Conservation (phyloP, 92 coral and sea anemone genomes). For the Hydrozoanthus gracilis region DNA sequence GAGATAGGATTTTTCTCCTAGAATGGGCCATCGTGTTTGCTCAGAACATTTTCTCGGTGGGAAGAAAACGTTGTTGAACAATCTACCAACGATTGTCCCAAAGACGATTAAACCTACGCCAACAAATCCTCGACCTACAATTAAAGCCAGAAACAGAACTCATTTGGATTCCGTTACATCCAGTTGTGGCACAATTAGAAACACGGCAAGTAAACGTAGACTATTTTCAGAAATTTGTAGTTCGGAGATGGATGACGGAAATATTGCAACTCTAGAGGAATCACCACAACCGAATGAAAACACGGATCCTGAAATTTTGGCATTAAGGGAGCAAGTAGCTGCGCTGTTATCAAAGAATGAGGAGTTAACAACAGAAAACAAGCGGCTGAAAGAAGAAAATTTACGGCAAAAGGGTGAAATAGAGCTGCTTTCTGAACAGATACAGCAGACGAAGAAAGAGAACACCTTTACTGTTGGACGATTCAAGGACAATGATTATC, state of each 20-base stretch:
- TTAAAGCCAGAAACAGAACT: conserved; percentile 20
- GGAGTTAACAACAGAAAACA: conserved; percentile 21
- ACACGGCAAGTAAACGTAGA: conserved; percentile 34
- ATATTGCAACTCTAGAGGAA: conserved; percentile 14
- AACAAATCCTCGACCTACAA: conserved; percentile 26
- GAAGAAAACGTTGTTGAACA: conserved; percentile 10
- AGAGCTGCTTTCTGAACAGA: conserved; percentile 31
- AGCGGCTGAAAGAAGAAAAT: conserved; percentile 39
- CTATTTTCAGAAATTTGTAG: conserved; percentile 45
- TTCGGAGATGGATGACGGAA: conserved; percentile 24
- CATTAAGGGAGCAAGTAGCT: conserved; percentile 34
- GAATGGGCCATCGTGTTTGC: conserved; percentile 36
- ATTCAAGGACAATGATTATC: conserved; percentile 62
- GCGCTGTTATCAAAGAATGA: conserved; percentile 29
- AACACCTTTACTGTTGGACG: conserved; percentile 50
- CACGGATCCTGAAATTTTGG: conserved; percentile 19
- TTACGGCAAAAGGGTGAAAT: conserved; percentile 44
- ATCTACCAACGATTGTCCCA: conserved; percentile 22
- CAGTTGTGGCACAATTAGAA: conserved; percentile 17
- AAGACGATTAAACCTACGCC: conserved; percentile 21
- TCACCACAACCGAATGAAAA: conserved; percentile 39
- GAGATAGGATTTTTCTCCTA: conserved; percentile 6
- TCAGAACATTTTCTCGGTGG: conserved; percentile 24
- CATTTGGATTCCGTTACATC: neutral
- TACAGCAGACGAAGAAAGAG: conserved; percentile 38